phyloP scores from a whole-genome alignment of 2,113 vertebrate genomes.

The Oreochromis spilurus region DNA sequence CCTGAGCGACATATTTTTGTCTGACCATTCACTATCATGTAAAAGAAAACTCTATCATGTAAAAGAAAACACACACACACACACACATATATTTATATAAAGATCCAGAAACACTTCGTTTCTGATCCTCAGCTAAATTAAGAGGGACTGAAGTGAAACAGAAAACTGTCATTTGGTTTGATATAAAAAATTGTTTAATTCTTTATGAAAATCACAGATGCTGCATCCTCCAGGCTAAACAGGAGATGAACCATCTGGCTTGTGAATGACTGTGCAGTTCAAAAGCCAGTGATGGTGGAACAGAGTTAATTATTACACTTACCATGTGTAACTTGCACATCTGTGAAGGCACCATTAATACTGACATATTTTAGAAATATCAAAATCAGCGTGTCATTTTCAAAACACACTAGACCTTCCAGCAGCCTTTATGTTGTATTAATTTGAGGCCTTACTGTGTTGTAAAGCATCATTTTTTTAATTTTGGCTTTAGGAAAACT shows the following conservation, averaged over 20 bases:
- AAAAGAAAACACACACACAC: background rate
- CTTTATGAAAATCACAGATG: background rate
- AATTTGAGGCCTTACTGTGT: background rate
- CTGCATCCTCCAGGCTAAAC: background rate
- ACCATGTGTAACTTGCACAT: background rate
- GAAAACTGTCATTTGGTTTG: background rate
- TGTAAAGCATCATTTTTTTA: background rate
- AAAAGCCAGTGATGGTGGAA: background rate
- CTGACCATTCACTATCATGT: background rate
- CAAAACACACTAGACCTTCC: background rate
- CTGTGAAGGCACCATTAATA: background rate
- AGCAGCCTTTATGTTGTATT: background rate
- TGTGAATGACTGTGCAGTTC: background rate
- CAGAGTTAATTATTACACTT: background rate
- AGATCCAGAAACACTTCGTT: background rate
- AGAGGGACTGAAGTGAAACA: background rate
- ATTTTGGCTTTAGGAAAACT: constrained; percentile 8
- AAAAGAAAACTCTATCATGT: background rate
- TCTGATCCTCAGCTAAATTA: background rate
- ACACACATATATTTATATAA: background rate
- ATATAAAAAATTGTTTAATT: background rate
- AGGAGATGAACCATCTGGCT: background rate
- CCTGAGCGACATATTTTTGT: background rate
- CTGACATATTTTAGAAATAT: background rate
- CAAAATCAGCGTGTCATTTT: background rate